A percentile compares a stretch with the other conserved stretches of the same genome.
Conservation (phyloP, 1,140 invertebrate species). For the Heliconius nattereri region DNA sequence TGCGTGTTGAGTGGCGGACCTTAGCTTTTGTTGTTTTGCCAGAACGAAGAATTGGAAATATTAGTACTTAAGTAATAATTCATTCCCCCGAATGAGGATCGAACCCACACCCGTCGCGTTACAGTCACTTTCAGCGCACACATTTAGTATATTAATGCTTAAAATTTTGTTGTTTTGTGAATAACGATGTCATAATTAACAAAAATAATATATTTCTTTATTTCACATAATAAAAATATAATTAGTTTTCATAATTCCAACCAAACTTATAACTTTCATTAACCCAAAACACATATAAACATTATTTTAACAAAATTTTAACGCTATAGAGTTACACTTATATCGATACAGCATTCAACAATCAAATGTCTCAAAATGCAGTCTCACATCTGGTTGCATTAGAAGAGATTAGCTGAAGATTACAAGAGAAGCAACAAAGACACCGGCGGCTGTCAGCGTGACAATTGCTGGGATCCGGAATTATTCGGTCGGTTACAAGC, state of each 20-base stretch:
- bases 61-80: no score
- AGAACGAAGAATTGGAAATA: no score
- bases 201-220: no score
- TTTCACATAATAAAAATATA: no score
- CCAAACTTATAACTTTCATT: no score
- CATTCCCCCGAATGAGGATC: no score
- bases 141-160: no score
- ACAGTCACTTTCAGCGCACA: no score
- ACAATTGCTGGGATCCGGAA: slow-evolving; percentile 70
- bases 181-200: no score
- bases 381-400: slow-evolving; percentile 74
- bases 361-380: slow-evolving; percentile 42
- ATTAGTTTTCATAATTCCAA: no score
- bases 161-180: no score
- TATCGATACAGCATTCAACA: not conserved
- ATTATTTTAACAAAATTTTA: not conserved
- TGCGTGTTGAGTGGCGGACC: not conserved
- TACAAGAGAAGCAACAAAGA: slow-evolving; percentile 73
- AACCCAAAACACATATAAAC: not conserved
- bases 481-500: slow-evolving; percentile 66
- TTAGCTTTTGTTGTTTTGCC: not conserved
- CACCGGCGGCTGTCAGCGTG: slow-evolving; percentile 70
- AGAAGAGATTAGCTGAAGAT: slow-evolving; percentile 78
- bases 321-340: not conserved
- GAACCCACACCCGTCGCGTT: no score